Conservation (phyloP, 1,140 invertebrate species). For the Copidosoma floridanum region DNA sequence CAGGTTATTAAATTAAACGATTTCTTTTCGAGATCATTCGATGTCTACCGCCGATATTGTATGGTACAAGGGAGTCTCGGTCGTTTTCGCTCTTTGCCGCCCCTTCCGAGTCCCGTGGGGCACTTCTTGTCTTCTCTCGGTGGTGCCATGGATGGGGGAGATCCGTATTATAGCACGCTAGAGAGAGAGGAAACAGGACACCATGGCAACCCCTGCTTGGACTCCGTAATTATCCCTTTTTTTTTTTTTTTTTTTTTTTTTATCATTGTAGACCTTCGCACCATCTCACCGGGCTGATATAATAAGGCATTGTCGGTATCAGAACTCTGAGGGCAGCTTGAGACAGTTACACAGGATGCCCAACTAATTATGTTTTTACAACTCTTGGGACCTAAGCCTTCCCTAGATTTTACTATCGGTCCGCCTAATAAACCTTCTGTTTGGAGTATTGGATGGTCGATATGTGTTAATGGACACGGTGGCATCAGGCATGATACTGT, state of each 20-base stretch:
- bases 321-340: conserved; percentile 17
- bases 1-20: conserved; percentile 53
- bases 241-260: too few species aligned
- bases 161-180: background rate
- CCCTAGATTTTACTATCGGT: conserved; percentile 15
- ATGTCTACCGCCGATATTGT: too few species aligned
- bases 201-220: conserved; percentile 45
- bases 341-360: conserved; percentile 35
- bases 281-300: conserved; percentile 48
- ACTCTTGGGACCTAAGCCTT: too few species aligned
- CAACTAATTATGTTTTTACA: conserved; percentile 37
- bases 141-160: background rate
- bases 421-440: conserved; percentile 21
- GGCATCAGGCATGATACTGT: too few species aligned
- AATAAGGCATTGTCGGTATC: conserved; percentile 43
- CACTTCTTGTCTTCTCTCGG: conserved; percentile 41
- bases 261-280: too few species aligned
- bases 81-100: background rate
- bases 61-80: background rate
- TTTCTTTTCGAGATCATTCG: conserved; percentile 37
- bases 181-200: conserved; percentile 30
- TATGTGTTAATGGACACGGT: too few species aligned
- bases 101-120: conserved; percentile 38
- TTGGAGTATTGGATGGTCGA: background rate
- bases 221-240: conserved; percentile 51